These are phyloP conservation scores for Styela clava DNA, from an alignment of 23 tunicate genomes.

Conservation along the genomic window DNA sequence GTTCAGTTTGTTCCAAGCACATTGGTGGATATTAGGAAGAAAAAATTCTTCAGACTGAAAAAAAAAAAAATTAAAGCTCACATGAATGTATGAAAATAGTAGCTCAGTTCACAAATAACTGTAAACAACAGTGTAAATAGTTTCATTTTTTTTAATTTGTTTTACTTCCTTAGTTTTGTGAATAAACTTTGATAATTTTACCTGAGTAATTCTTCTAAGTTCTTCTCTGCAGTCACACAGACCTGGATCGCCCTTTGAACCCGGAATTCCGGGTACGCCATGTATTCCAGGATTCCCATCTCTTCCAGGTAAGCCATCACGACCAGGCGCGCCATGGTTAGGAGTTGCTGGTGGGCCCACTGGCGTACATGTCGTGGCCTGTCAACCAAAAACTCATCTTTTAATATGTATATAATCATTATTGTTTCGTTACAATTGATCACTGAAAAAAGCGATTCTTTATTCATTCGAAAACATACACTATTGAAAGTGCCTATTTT, in stretches of 20 bases:
- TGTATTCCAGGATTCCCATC: not conserved
- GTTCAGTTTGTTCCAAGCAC: slow-evolving; percentile 24
- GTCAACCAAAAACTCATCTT: too few species aligned
- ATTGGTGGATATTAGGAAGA: slow-evolving; percentile 22
- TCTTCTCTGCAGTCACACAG: not conserved
- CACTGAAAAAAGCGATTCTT: too few species aligned
- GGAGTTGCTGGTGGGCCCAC: not conserved
- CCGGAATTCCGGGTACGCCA: slow-evolving; percentile 8
- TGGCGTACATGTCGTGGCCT: too few species aligned
- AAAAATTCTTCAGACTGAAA: not conserved
- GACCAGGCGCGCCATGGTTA: not conserved
- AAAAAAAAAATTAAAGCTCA: not conserved
- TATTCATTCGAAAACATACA: too few species aligned
- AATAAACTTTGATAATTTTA: not conserved
- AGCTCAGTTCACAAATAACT: too few species aligned
- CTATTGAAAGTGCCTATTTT: too few species aligned
- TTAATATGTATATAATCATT: too few species aligned
- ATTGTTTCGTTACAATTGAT: too few species aligned
- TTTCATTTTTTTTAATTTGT: too few species aligned
- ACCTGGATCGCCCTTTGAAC: not conserved
- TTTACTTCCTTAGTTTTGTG: too few species aligned
- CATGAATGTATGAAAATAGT: not conserved
- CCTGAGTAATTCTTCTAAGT: not conserved
- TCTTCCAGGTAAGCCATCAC: not conserved
- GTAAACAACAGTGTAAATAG: too few species aligned